phyloP scores from a whole-genome alignment of 1,140 invertebrate species.

The Pseudomyrmex pallidus region DNA sequence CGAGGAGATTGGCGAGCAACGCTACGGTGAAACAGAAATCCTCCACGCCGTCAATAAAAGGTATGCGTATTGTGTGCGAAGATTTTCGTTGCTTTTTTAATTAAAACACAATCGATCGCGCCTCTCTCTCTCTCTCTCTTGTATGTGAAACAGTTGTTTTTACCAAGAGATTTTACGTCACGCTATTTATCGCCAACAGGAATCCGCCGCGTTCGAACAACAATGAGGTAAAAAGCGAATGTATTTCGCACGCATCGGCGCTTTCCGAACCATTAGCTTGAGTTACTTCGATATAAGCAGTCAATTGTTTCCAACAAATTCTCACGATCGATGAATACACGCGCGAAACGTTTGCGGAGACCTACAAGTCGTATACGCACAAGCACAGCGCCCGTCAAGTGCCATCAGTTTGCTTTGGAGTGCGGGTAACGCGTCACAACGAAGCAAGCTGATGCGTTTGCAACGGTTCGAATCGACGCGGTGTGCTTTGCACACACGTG shows the following conservation, averaged over 20 bases:
- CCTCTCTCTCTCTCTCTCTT: too few relatives aligned
- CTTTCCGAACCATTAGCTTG: constrained; percentile 73
- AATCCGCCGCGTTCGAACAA: neutral
- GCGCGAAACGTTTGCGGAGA: constrained; percentile 7
- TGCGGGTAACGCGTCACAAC: constrained; percentile 27
- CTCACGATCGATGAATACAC: constrained; percentile 71
- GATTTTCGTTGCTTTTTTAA: too few relatives aligned
- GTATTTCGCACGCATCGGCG: constrained; percentile 12
- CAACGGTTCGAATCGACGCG: neutral
- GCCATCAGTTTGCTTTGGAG: constrained; percentile 3
- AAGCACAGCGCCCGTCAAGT: neutral
- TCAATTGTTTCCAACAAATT: constrained; percentile 72
- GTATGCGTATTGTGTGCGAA: constrained; percentile 34
- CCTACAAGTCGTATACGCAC: constrained; percentile 46
- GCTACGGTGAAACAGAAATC: constrained; percentile 63
- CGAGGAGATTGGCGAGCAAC: constrained; percentile 68
- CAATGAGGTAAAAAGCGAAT: constrained; percentile 6
- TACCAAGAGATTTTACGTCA: too few relatives aligned
- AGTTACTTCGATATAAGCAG: constrained; percentile 2
- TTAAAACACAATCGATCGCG: too few relatives aligned
- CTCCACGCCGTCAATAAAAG: constrained; percentile 61
- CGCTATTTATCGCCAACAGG: too few relatives aligned
- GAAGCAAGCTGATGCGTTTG: neutral
- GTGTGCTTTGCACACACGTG: neutral
- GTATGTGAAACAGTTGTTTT: too few relatives aligned